These are phyloP conservation scores for Salticus scenicus DNA, from an alignment of 2,888 invertebrate species.

Conservation along the genomic window DNA sequence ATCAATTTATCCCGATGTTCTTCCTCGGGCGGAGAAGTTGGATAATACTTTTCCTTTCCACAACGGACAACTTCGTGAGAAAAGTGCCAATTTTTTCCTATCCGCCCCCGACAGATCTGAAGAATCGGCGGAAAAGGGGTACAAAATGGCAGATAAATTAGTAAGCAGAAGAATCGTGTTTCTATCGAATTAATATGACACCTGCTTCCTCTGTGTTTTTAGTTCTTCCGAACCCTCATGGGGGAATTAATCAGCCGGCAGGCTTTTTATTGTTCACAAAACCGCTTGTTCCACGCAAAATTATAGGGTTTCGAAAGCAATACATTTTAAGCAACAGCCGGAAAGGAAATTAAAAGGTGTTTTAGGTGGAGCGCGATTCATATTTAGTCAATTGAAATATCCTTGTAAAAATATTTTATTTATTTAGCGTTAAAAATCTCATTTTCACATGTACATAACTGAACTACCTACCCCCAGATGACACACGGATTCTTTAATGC, in stretches of 20 bases:
- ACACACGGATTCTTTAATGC: no score
- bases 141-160: not conserved
- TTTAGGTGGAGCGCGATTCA: no score
- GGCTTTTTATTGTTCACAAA: not conserved
- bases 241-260: not conserved
- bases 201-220: slow-evolving; percentile 8
- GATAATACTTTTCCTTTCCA: not conserved
- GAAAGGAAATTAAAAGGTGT: no score
- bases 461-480: no score
- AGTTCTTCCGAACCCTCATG: not conserved
- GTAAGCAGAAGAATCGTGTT: not conserved
- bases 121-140: slow-evolving; percentile 10
- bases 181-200: not conserved
- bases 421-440: no score
- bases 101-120: not conserved
- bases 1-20: not conserved
- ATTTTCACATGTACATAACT: no score
- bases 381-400: no score
- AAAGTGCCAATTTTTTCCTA: not conserved
- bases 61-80: not conserved
- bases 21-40: not conserved
- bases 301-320: no score
- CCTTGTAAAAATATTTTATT: no score
- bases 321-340: no score
- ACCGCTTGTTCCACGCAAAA: no score